Evolutionary conservation across 1,140 invertebrate genomes (phyloP).

Genomic region (Theocolax elegans): DNA sequence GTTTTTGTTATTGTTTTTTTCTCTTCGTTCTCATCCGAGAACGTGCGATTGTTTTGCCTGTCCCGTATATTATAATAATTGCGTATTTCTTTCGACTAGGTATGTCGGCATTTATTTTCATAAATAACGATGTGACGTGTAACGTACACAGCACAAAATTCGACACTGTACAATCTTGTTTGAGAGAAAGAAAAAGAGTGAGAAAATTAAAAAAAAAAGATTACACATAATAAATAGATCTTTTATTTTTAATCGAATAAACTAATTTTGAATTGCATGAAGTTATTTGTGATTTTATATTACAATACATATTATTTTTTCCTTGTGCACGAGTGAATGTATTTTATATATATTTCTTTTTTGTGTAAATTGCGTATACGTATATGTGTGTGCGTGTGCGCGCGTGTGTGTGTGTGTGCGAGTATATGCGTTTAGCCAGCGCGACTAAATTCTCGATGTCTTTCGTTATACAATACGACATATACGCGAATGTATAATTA

Average conservation of each 20-base stretch:
- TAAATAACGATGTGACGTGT: conserved; percentile 28
- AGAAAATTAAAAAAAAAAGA: too few relatives aligned
- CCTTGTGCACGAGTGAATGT: not conserved
- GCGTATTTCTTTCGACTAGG: conserved; percentile 23
- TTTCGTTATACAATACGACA: too few relatives aligned
- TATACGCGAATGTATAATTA: not conserved
- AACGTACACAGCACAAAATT: conserved; percentile 15
- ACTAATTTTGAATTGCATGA: conserved; percentile 27
- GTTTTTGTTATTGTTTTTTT: conserved; percentile 11
- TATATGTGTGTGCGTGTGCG: too few relatives aligned
- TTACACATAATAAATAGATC: too few relatives aligned
- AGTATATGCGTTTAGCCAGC: too few relatives aligned
- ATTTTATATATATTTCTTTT: conserved; percentile 10
- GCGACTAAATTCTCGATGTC: too few relatives aligned
- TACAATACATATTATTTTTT: too few relatives aligned
- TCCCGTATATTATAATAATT: conserved; percentile 26
- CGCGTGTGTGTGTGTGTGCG: too few relatives aligned
- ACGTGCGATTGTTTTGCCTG: conserved; percentile 24
- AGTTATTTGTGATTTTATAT: too few relatives aligned
- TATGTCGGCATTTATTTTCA: conserved; percentile 39
- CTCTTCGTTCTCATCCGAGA: not conserved
- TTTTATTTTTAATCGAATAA: conserved; percentile 5
- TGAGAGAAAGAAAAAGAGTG: conserved; percentile 9
- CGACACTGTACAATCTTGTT: conserved; percentile 14
- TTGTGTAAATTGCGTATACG: too few relatives aligned